Conservation (phyloP, 2,797 vertebrate genomes). For the Remorina albescens region DNA sequence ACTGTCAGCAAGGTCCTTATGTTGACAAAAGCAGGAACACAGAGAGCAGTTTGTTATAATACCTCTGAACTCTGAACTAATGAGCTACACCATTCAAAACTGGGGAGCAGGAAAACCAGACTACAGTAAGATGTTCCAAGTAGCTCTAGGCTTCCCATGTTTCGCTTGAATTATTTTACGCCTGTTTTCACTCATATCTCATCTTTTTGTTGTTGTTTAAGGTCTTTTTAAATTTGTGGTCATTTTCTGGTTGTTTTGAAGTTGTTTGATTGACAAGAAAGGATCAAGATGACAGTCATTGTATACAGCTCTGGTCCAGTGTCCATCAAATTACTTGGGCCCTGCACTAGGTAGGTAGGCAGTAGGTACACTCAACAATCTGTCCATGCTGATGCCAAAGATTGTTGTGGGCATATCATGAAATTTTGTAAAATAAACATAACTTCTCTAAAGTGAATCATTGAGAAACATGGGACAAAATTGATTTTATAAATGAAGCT, state of each 20-base stretch:
- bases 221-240: neutral
- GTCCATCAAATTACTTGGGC: too few relatives aligned
- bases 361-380: neutral
- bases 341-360: too few relatives aligned
- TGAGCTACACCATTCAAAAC: neutral
- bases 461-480: neutral
- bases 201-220: neutral
- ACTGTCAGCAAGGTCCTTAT: constrained; percentile 33
- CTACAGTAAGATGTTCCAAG: neutral
- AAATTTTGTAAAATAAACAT: too few relatives aligned
- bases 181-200: neutral
- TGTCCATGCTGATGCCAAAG: neutral
- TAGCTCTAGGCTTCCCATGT: neutral
- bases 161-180: neutral
- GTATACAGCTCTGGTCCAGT: neutral
- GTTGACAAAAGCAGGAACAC: constrained; percentile 16
- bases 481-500: neutral
- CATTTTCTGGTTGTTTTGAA: neutral
- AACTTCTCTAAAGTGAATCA: neutral
- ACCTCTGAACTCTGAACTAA: neutral
- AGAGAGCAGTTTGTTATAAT: constrained; percentile 31
- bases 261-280: neutral
- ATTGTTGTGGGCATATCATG: too few relatives aligned
- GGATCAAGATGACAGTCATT: neutral
- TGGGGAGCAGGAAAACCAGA: neutral